Evolutionary conservation across 2,888 invertebrate genomes (phyloP), one percentile per base, ranked within the genome.

Genomic region (Venusia cambrica): DNA sequence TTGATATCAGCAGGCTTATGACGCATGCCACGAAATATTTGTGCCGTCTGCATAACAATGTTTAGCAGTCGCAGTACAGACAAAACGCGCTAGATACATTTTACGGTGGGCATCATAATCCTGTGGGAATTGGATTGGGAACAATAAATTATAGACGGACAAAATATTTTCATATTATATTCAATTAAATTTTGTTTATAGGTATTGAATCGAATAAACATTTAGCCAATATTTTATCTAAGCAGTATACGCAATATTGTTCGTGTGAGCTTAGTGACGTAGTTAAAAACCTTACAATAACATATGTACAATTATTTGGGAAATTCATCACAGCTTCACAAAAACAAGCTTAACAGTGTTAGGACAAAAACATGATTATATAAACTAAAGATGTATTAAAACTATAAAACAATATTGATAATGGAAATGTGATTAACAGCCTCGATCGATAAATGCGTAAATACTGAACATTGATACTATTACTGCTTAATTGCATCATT

Each of bases 311-410:
- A 73, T 85, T 50, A 83, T 87, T 87, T 87, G 87, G 87, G 70
- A 75, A 78, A 73, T 69, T 83, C 81, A 87, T 87, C 87, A 87
- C 87, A 87, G 87, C 85, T 74, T 81, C 83, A 85, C 84, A 74
- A 84, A 65, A 85, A 85, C 78, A 85, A 85, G 81, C 80, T 73
- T 78, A 85, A 84, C 78, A 76, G 72, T 65, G 62, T 58, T 72
- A 77, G 55, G 84, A 85, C 79, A 83, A 79, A 39, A 84, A 83
- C 76, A 73, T 72, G 72, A 58, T 56, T 57, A 61, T 56, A 56
- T 26, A 43, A 64, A 69, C 63, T 68, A 66, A 51, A 61, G 62
- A 64, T 63, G 54, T 57, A 51, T 59, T 73, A 75, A 59, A 83
- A 81, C 78, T 81, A 81, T 65, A 79, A 80, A 72, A 83, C 67